Percentiles rank a stretch among this genome's conserved stretches.
phyloP scores from a whole-genome alignment of 2,113 vertebrate genomes.

The Sebastes fasciatus region DNA sequence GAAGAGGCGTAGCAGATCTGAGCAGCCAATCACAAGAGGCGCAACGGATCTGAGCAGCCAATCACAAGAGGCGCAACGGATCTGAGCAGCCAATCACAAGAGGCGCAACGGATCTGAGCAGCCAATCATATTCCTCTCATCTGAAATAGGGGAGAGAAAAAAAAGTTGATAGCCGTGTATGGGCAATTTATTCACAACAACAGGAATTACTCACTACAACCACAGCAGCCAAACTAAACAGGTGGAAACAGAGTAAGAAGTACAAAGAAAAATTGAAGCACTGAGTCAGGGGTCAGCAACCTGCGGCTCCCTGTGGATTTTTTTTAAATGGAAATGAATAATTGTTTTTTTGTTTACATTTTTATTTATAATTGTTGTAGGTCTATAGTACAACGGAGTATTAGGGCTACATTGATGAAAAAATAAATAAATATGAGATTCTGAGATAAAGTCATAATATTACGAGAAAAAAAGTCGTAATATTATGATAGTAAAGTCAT shows the following conservation, averaged over 20 bases:
- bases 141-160: constrained; percentile 38
- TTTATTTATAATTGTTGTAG: no score
- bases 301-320: no score
- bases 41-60: constrained; percentile 58
- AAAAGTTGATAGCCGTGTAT: constrained; percentile 42
- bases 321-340: no score
- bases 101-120: not conserved
- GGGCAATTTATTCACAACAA: constrained; percentile 28
- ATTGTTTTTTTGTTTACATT: no score
- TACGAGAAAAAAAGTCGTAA: no score
- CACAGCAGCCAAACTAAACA: not conserved
- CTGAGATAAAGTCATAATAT: no score
- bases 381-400: no score
- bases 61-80: constrained; percentile 22
- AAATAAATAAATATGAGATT: no score
- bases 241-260: not conserved
- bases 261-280: not conserved
- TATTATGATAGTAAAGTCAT: no score
- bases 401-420: no score
- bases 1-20: not conserved
- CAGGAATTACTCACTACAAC: not conserved
- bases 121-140: constrained; percentile 62
- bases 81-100: constrained; percentile 73
- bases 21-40: constrained; percentile 73
- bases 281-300: not conserved